Evolutionary conservation across 2,888 invertebrate species (phyloP).

Genomic region (Tolmerus cingulatus): DNA sequence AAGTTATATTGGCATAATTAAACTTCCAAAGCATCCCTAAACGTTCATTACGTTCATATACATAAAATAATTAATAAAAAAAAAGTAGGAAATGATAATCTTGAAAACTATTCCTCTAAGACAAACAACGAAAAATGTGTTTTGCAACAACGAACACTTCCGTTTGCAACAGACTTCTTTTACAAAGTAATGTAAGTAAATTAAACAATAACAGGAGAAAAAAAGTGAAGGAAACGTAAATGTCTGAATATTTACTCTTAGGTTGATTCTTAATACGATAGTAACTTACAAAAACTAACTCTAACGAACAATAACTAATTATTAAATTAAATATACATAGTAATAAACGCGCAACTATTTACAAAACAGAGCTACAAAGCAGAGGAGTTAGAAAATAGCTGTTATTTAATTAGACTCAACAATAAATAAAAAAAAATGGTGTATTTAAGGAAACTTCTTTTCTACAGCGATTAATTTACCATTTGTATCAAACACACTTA

Average conservation of each 20-base stretch:
- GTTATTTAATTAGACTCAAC: slow-evolving; percentile 1
- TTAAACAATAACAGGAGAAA: slow-evolving; percentile 18
- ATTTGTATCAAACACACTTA: not conserved
- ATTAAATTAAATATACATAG: slow-evolving; percentile 31
- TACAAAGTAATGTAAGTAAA: slow-evolving; percentile 21
- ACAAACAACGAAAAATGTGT: not conserved
- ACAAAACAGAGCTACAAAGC: slow-evolving; percentile 22
- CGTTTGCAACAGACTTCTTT: slow-evolving; percentile 21
- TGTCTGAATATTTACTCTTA: slow-evolving; percentile 34
- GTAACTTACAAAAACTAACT: slow-evolving; percentile 23
- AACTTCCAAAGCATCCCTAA: not conserved
- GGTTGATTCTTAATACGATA: slow-evolving; percentile 9
- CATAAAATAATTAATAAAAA: not conserved
- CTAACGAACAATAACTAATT: slow-evolving; percentile 43
- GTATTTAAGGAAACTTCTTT: not conserved
- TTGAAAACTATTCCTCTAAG: not conserved
- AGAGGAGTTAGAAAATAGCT: not conserved
- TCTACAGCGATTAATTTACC: not conserved
- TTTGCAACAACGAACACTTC: slow-evolving; percentile 12
- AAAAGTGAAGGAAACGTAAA: slow-evolving; percentile 26
- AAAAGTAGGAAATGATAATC: not conserved
- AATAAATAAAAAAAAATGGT: not conserved
- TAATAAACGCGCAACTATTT: slow-evolving; percentile 45
- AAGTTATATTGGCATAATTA: not conserved
- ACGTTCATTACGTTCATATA: not conserved